Percentiles rank a stretch among this genome's conserved stretches.
Evolutionary conservation across 1,140 invertebrate species (phyloP).

Genomic region (Bombus soroeensis): DNA sequence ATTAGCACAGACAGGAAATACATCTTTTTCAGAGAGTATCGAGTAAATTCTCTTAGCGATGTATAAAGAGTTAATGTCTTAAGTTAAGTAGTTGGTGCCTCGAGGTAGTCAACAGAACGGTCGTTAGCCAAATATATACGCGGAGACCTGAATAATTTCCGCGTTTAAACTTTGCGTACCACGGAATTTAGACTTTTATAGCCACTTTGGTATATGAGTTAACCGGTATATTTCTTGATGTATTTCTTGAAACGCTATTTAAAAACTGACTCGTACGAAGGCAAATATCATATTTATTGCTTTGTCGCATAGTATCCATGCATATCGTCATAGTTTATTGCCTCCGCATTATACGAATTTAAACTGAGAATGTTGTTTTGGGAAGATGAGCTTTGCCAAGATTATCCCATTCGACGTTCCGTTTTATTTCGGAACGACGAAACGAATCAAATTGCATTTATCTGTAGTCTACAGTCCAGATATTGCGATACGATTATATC

Average conservation of each 20-base stretch:
- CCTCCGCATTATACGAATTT: constrained; percentile 3
- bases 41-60: not conserved
- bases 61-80: constrained; percentile 44
- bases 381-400: not conserved
- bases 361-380: not conserved
- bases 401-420: not conserved
- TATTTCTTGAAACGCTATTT: constrained; percentile 3
- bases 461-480: not conserved
- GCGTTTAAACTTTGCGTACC: constrained; percentile 39
- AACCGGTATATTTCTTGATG: constrained; percentile 25
- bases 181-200: constrained; percentile 48
- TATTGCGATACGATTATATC: no score
- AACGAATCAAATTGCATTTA: not conserved
- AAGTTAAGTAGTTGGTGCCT: constrained; percentile 44
- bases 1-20: not conserved
- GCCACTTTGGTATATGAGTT: constrained; percentile 31
- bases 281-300: constrained; percentile 24
- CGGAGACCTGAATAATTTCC: constrained; percentile 43
- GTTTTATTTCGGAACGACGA: not conserved
- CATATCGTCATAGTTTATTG: not conserved
- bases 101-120: constrained; percentile 25
- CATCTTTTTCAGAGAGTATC: not conserved
- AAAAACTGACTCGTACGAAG: constrained; percentile 17
- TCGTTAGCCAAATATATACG: constrained; percentile 50
- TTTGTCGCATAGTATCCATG: no score